Evolutionary conservation across 2,113 vertebrate genomes (phyloP).

Genomic region (Heloderma charlesbogerti): DNA sequence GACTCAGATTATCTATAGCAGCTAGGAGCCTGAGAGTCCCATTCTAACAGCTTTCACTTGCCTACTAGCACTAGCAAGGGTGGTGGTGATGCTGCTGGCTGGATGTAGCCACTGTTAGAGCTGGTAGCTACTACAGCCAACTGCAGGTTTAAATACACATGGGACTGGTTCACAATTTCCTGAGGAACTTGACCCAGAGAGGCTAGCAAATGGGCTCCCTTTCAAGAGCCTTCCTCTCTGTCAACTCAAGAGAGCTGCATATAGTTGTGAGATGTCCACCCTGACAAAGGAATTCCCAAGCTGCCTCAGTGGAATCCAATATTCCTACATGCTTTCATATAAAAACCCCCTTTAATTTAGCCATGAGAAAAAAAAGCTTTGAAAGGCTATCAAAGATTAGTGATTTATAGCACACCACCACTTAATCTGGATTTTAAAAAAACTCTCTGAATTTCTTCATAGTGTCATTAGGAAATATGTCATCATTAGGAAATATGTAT

Average conservation of each 20-base stretch:
- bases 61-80: not conserved
- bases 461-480: not conserved
- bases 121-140: not conserved
- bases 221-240: not conserved
- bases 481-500: not conserved
- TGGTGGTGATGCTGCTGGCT: not conserved
- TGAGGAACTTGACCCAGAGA: not conserved
- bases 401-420: slow-evolving; percentile 5
- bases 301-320: not conserved
- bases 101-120: not conserved
- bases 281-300: not conserved
- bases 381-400: not conserved
- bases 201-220: not conserved
- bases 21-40: not conserved
- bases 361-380: not conserved
- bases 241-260: not conserved
- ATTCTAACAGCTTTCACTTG: not conserved
- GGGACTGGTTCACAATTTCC: not conserved
- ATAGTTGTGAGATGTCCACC: not conserved
- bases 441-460: slow-evolving; percentile 1
- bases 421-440: not conserved
- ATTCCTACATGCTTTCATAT: not conserved
- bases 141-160: not conserved
- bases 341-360: not conserved
- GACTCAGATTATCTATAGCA: not conserved